Evolutionary conservation across 2,113 vertebrate species (phyloP).

Genomic region (Tenrec ecaudatus): DNA sequence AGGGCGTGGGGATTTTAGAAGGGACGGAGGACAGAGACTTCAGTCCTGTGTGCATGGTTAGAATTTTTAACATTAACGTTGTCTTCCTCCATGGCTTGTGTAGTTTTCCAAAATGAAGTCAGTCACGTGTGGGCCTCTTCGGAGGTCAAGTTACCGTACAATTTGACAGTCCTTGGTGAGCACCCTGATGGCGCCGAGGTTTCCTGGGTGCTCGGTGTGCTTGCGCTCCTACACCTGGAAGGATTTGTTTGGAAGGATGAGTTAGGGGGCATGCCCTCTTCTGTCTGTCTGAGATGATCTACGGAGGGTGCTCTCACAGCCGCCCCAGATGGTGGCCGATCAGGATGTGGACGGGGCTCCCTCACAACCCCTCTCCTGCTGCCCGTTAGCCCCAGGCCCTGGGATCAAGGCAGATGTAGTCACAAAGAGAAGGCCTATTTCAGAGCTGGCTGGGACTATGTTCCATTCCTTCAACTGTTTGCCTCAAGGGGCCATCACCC

Average conservation of each 20-base stretch:
- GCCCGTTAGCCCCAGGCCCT: not conserved
- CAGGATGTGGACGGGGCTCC: not conserved
- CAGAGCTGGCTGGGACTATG: not conserved
- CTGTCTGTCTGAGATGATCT: not conserved
- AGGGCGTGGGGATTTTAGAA: not conserved
- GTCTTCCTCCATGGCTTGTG: not conserved
- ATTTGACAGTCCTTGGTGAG: not conserved
- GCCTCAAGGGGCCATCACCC: not conserved
- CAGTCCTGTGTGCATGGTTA: not conserved
- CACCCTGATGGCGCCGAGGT: not conserved
- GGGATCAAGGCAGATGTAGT: not conserved
- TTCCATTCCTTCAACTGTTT: not conserved
- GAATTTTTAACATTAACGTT: not conserved
- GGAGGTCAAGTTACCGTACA: not conserved
- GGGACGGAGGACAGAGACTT: not conserved
- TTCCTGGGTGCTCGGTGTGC: not conserved
- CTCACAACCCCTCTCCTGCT: not conserved
- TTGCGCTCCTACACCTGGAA: not conserved
- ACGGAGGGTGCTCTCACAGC: not conserved
- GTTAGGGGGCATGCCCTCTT: not conserved
- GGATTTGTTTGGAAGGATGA: not conserved
- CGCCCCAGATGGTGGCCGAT: not conserved
- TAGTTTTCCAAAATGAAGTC: not conserved
- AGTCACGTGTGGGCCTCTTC: not conserved
- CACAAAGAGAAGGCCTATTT: not conserved